Percentiles rank a stretch among this genome's conserved stretches.
These are phyloP conservation scores for Chinchilla lanigera DNA, from an alignment of 2,113 vertebrate genomes.

Conservation along the genomic window DNA sequence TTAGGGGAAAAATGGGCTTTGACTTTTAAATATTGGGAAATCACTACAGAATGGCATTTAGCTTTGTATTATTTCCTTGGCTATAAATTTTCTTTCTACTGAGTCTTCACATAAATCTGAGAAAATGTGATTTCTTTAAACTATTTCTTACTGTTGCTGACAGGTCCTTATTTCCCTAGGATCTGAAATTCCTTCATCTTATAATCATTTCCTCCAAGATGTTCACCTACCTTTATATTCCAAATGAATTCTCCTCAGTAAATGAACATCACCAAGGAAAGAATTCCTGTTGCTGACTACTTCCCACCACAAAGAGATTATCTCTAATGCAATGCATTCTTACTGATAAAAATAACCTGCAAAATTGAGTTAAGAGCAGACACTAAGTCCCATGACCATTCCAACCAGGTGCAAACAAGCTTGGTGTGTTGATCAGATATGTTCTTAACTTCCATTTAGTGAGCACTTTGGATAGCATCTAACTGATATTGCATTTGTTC, in stretches of 20 bases:
- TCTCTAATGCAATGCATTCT: constrained; percentile 35
- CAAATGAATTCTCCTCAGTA: constrained; percentile 56
- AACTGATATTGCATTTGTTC: not conserved
- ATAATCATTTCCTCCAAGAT: constrained; percentile 45
- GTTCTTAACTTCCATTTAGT: not conserved
- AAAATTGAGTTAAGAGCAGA: constrained; percentile 36
- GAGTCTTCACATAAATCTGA: constrained; percentile 41
- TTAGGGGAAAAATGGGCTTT: not conserved
- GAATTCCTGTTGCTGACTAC: constrained; percentile 38
- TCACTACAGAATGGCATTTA: not conserved
- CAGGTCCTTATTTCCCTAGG: constrained; percentile 52
- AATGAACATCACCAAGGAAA: constrained; percentile 33
- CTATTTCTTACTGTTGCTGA: constrained; percentile 56
- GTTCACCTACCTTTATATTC: constrained; percentile 40
- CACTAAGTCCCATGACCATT: not conserved
- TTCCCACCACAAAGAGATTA: not conserved
- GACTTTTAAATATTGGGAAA: not conserved
- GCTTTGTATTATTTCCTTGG: not conserved
- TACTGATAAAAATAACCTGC: not conserved
- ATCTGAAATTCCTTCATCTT: constrained; percentile 28
- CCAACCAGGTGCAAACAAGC: not conserved
- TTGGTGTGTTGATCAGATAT: constrained; percentile 16
- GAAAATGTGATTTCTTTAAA: constrained; percentile 38
- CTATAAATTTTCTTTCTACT: constrained; percentile 37
- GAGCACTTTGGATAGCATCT: not conserved